Evolutionary conservation across 2,888 invertebrate genomes (phyloP), one percentile per base, ranked within the genome.

Genomic region (Cosmopolites sordidus): DNA sequence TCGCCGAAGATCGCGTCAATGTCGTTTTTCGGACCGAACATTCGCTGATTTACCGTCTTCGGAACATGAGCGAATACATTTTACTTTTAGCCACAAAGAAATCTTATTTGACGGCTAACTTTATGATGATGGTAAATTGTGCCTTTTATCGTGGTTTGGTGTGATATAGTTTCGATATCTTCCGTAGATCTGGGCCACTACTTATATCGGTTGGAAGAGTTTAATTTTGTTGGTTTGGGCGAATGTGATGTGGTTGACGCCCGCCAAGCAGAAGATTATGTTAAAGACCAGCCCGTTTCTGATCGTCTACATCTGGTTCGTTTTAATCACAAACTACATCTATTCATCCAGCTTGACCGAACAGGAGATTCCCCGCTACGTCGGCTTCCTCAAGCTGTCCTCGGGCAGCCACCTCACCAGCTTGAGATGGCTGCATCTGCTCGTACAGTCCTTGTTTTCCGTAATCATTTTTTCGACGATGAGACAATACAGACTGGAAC

Each of bases 61-160:
- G 12, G 11, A 12, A n/a, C 11, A 8, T 46, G 1, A 4, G 46
- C 1, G 48, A 56, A 15, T 37, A 41, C 2, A 15, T 27, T n/a
- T 16, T 56, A 14, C 43, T 46, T 11, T 53, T 49, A n/a, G 27
- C 49, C 14, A 53, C 50, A 11, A 30, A 14, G 16, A 43, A 45
- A 9, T 54, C 57, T 1, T 54, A 51, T 17, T 29, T 57, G 16
- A 16, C 43, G 1, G 54, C 51, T 6, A 57, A 57, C 16, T 57
- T 57, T 33, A 42, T 44, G 2, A 54, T 57, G 54, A 54, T 57
- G 58, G 52, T 56, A 48, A 16, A n/a, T n/a, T n/a, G 44, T 43
- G 5, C 37, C 37, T 12, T 12, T 3, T 5, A n/a, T n/a, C 6
- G 5, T n/a, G 11, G 14, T 11, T 37, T 14, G 37, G 5, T 12